Evolutionary conservation across 2,888 invertebrate species (phyloP).

Genomic region (Apeira syringaria): DNA sequence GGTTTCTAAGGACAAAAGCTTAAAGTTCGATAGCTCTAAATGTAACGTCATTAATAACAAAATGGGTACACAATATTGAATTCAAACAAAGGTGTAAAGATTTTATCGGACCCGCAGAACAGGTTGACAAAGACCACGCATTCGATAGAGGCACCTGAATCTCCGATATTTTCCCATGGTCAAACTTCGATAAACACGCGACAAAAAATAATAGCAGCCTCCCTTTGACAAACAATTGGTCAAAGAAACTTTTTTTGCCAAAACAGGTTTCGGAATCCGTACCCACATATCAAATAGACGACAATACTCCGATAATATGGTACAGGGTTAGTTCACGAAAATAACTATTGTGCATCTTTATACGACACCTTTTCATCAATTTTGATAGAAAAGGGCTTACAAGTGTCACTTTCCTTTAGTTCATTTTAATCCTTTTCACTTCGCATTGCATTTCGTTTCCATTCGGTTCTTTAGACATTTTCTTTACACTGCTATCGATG

Average conservation of each 20-base stretch:
- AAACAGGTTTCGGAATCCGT: conserved; percentile 67
- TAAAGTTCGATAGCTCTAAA: conserved; percentile 19
- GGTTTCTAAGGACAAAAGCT: conserved; percentile 38
- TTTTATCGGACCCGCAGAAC: conserved; percentile 60
- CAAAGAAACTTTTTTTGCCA: conserved; percentile 73
- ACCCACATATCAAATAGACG: conserved; percentile 69
- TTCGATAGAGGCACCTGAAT: conserved; percentile 74
- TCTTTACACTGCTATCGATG: conserved; percentile 15
- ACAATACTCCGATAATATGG: conserved; percentile 70
- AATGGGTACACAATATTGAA: conserved; percentile 30
- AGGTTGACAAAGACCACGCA: conserved; percentile 69
- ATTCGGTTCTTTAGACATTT: conserved; percentile 28
- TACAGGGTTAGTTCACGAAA: conserved; percentile 67
- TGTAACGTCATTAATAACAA: conserved; percentile 35
- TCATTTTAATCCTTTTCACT: conserved; percentile 32
- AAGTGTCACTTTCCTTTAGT: conserved; percentile 71
- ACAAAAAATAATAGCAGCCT: conserved; percentile 71
- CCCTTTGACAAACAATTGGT: conserved; percentile 80
- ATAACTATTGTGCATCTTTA: conserved; percentile 78
- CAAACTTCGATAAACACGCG: conserved; percentile 77
- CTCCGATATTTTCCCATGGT: conserved; percentile 81
- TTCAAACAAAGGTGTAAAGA: conserved; percentile 55
- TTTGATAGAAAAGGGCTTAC: conserved; percentile 77
- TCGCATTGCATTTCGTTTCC: conserved; percentile 29
- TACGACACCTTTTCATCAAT: conserved; percentile 76